These are phyloP conservation scores for Alligator sinensis DNA, from an alignment of 2,113 vertebrate genomes.

Conservation along the genomic window DNA sequence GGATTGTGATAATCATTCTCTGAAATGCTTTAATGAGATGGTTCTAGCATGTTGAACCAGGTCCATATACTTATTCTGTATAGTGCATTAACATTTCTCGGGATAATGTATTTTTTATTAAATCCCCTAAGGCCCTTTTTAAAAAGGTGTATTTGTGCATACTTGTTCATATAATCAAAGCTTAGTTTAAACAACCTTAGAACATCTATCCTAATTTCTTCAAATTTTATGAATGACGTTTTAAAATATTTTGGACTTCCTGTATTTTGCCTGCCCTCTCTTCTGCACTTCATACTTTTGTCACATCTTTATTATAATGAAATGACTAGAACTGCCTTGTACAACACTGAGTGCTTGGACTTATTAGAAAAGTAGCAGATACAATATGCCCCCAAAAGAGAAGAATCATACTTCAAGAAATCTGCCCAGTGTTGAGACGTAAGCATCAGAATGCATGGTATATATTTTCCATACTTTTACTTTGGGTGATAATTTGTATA, in stretches of 20 bases:
- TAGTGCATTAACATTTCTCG: background rate
- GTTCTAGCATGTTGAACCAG: background rate
- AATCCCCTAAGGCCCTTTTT: background rate
- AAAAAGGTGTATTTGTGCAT: background rate
- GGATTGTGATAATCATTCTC: background rate
- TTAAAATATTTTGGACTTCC: background rate
- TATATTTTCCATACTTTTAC: background rate
- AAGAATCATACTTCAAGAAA: fast-evolving
- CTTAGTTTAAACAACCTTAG: background rate
- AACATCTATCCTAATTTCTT: background rate
- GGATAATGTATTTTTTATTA: background rate
- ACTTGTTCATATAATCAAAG: background rate
- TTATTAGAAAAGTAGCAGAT: background rate
- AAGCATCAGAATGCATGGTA: background rate
- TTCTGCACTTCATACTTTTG: background rate
- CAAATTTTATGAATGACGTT: background rate
- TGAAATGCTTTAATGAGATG: background rate
- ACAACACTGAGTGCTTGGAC: slow-evolving; percentile 17
- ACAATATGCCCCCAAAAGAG: background rate
- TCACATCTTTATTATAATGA: slow-evolving; percentile 21
- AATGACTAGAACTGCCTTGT: slow-evolving; percentile 3
- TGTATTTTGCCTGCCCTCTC: background rate
- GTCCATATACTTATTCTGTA: background rate
- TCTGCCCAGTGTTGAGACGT: background rate
- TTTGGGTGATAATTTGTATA: background rate